Conservation (phyloP, 2,797 vertebrate species). For the Eulemur rubriventer region DNA sequence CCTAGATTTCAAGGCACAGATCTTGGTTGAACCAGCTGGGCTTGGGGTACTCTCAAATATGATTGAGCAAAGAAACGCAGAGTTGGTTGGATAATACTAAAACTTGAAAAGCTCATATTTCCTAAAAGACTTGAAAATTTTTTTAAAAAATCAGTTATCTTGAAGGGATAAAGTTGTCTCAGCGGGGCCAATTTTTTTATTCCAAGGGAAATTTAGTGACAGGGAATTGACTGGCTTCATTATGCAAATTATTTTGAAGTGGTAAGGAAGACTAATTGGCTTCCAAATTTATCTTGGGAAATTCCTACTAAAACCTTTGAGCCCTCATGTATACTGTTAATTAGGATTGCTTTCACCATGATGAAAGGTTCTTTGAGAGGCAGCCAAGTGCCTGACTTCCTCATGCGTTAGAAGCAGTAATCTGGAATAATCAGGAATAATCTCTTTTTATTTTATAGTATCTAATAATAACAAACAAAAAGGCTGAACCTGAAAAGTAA, state of each 20-base stretch:
- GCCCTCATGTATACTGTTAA: background rate
- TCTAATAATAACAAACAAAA: background rate
- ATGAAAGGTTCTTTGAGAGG: background rate
- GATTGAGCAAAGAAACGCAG: background rate
- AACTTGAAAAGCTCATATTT: background rate
- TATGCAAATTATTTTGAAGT: background rate
- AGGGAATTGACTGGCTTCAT: background rate
- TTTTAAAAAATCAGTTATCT: background rate
- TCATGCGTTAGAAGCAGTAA: background rate
- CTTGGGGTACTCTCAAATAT: background rate
- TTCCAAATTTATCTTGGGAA: background rate
- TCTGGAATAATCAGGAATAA: background rate
- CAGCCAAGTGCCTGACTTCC: background rate
- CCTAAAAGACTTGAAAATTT: background rate
- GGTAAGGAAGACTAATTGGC: background rate
- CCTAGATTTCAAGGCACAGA: background rate
- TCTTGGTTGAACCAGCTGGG: background rate
- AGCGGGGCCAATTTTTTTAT: background rate
- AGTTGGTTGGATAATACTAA: background rate
- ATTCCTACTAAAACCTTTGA: constrained; percentile 25
- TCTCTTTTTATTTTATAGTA: background rate
- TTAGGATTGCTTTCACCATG: background rate
- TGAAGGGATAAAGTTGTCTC: background rate
- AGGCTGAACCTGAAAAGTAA: background rate
- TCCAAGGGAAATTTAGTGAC: background rate